A percentile compares a stretch with the other conserved stretches of the same genome.
These are phyloP conservation scores for Echiichthys vipera DNA, from an alignment of 2,797 vertebrate species.

Conservation along the genomic window DNA sequence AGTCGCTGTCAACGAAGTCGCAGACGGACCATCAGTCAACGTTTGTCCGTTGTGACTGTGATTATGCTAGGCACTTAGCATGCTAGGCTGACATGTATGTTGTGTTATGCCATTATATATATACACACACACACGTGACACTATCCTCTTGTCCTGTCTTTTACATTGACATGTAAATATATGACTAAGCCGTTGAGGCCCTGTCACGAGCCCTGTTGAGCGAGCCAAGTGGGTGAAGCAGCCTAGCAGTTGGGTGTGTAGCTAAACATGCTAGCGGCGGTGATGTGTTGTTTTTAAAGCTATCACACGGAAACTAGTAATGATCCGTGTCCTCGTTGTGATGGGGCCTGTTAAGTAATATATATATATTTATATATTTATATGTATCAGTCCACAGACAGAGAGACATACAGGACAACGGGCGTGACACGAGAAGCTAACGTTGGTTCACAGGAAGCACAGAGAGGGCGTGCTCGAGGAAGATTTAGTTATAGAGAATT, in stretches of 20 bases:
- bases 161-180: no score
- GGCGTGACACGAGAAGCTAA: constrained; percentile 4
- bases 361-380: fast-evolving
- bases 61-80: constrained; percentile 53
- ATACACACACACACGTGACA: neutral
- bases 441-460: neutral
- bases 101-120: neutral
- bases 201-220: neutral
- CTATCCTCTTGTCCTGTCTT: neutral
- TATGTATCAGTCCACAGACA: neutral
- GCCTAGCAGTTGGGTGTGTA: neutral
- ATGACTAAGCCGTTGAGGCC: neutral
- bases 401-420: neutral
- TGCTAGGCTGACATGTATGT: constrained; percentile 32
- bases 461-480: constrained; percentile 42
- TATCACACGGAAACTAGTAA: fast-evolving
- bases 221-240: constrained; percentile 21
- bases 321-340: neutral
- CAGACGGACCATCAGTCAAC: constrained; percentile 21
- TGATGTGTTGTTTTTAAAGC: neutral
- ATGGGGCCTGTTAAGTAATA: fast-evolving
- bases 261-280: neutral
- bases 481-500: neutral
- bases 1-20: constrained; percentile 18
- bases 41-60: constrained; percentile 28